These are phyloP conservation scores for Eurois occulta DNA, from an alignment of 2,888 invertebrate genomes.

Conservation along the genomic window DNA sequence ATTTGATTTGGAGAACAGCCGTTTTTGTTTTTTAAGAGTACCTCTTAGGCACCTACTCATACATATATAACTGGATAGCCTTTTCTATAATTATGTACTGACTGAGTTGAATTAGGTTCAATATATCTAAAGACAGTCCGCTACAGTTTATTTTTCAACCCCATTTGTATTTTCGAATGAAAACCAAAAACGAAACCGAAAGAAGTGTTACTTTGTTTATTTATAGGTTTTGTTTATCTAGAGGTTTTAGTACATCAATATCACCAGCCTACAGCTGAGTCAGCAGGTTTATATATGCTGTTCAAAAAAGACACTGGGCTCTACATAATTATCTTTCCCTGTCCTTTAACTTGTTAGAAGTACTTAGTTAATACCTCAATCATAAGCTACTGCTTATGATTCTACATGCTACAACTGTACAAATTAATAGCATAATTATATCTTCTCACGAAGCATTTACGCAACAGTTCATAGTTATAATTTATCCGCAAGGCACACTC, in stretches of 20 bases:
- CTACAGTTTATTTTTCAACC: neutral
- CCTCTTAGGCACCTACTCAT: neutral
- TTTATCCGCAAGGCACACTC: constrained; percentile 5
- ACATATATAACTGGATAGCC: neutral
- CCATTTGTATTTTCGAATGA: neutral
- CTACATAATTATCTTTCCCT: neutral
- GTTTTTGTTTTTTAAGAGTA: neutral
- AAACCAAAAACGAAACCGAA: neutral
- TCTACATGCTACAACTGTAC: no score
- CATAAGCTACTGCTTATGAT: neutral
- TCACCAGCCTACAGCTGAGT: neutral
- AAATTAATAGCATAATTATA: neutral
- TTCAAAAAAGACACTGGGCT: neutral
- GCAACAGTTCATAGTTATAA: neutral
- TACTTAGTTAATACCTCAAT: neutral
- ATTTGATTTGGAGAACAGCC: constrained; percentile 7
- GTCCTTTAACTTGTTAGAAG: neutral
- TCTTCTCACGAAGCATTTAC: neutral
- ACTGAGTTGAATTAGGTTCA: neutral
- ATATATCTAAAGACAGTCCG: neutral
- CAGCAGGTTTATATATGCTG: neutral
- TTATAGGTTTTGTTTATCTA: neutral
- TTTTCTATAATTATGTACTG: neutral
- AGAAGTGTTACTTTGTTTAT: neutral
- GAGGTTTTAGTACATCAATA: neutral